Conservation (phyloP, 2,113 vertebrate species). For the Eleginops maclovinus region DNA sequence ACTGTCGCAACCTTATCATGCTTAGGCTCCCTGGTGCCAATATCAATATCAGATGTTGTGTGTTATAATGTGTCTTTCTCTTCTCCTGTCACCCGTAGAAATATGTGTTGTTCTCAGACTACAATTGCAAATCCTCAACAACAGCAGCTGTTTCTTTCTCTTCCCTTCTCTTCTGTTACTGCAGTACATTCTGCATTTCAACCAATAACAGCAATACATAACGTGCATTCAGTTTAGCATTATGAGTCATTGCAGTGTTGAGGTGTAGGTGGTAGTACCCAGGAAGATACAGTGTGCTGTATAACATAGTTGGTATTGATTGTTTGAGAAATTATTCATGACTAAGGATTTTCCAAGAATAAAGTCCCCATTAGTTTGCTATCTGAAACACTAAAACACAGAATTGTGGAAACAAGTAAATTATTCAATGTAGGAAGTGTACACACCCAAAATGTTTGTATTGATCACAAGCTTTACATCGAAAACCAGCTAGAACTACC, state of each 20-base stretch:
- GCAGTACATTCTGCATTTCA: background rate
- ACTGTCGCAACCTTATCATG: no score
- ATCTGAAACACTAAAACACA: background rate
- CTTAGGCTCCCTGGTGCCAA: no score
- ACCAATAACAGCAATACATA: background rate
- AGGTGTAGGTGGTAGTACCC: background rate
- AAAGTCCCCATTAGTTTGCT: background rate
- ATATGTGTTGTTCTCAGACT: background rate
- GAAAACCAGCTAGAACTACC: background rate
- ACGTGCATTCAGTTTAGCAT: background rate
- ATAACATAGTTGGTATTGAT: background rate
- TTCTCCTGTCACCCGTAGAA: background rate
- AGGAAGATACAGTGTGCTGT: background rate
- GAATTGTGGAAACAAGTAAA: background rate
- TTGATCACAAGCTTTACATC: background rate
- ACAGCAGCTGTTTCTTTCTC: slow-evolving; percentile 51
- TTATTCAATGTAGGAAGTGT: background rate
- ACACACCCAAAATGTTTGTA: background rate
- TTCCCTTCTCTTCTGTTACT: slow-evolving; percentile 13
- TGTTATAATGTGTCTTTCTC: slow-evolving; percentile 12
- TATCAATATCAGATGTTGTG: background rate
- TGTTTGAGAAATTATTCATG: background rate
- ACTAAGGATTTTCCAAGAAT: background rate
- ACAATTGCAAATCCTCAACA: slow-evolving; percentile 28
- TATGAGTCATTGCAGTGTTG: background rate